Conservation (phyloP, 1,140 invertebrate species). For the honey bee (Apis mellifera) region Amel_HAv3.1 CM009939.2:6561501-6562000, state of each 20-base stretch:
- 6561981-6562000: neutral
- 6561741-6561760: neutral
- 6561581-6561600: slow-evolving; percentile 65
- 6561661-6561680: slow-evolving; percentile 17
- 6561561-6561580: slow-evolving; percentile 63
- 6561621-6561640: slow-evolving; percentile 24
- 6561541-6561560: slow-evolving; percentile 58
- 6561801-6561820: neutral
- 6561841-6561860: neutral
- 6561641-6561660: slow-evolving; percentile 28
- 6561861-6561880: neutral
- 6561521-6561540: slow-evolving; percentile 43
- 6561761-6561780: neutral
- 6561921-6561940: neutral
- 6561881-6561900: slow-evolving; percentile 2
- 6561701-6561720: neutral
- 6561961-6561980: neutral
- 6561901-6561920: neutral
- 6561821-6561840: slow-evolving; percentile 2
- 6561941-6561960: slow-evolving; percentile 2
- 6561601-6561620: slow-evolving; percentile 50
- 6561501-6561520: slow-evolving; percentile 41
- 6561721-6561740: neutral
- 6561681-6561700: neutral
- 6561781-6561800: neutral